A percentile compares a stretch with the other conserved stretches of the same genome.
phyloP scores from a whole-genome alignment of 2,888 invertebrate genomes.

The Bembecia ichneumoniformis region DNA sequence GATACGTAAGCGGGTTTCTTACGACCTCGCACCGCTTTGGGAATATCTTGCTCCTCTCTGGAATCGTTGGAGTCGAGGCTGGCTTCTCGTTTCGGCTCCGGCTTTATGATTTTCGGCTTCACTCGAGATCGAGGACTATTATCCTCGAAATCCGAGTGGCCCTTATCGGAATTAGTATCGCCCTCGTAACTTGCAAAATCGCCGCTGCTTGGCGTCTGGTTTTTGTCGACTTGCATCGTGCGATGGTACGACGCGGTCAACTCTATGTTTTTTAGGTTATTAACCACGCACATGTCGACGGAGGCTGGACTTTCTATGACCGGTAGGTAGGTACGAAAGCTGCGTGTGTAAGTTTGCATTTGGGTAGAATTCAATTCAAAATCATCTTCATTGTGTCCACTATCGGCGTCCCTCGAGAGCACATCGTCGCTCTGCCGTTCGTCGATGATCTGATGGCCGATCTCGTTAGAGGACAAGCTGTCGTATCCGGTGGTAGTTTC shows the following conservation, averaged over 20 bases:
- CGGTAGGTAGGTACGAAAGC: constrained; percentile 61
- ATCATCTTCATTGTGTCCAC: constrained; percentile 82
- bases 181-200: constrained; percentile 69
- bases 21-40: constrained; percentile 76
- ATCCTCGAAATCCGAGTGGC: constrained; percentile 57
- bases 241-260: constrained; percentile 50
- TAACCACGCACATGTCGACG: constrained; percentile 57
- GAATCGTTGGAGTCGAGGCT: constrained; percentile 63
- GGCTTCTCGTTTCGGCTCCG: constrained; percentile 45
- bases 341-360: constrained; percentile 74
- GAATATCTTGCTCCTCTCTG: constrained; percentile 48
- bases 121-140: constrained; percentile 37
- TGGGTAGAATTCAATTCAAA: constrained; percentile 75
- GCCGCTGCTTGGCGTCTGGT: constrained; percentile 43
- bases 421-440: constrained; percentile 34
- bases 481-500: constrained; percentile 66
- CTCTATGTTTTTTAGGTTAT: constrained; percentile 63
- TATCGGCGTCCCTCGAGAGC: constrained; percentile 55
- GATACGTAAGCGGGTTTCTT: constrained; percentile 79
- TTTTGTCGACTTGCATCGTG: constrained; percentile 21
- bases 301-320: constrained; percentile 60
- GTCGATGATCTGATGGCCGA: constrained; percentile 44
- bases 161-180: constrained; percentile 72
- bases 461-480: constrained; percentile 59
- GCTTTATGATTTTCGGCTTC: constrained; percentile 75